These are phyloP conservation scores for Drosophila mayaguana DNA, from an alignment of 2,888 invertebrate species.

Conservation along the genomic window DNA sequence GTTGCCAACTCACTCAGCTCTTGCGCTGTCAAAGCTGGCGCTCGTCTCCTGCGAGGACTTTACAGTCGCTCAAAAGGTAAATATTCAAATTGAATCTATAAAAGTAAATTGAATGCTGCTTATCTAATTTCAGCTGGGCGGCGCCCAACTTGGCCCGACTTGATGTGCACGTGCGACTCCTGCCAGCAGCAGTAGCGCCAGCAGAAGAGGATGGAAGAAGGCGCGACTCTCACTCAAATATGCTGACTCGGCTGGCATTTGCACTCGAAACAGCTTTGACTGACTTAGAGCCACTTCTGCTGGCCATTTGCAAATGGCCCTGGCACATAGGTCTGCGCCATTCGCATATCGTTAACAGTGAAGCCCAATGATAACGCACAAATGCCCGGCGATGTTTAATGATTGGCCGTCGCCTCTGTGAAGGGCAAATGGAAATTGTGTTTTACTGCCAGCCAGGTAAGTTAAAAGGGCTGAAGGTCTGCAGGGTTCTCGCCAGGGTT, in stretches of 20 bases:
- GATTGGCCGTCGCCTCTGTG: conserved; percentile 54
- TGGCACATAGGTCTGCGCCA: neutral
- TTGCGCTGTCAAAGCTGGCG: conserved; percentile 65
- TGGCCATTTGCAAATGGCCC: conserved; percentile 51
- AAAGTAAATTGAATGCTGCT: conserved; percentile 80
- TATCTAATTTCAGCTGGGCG: conserved; percentile 71
- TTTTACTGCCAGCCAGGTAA: neutral
- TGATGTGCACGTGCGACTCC: conserved; percentile 56
- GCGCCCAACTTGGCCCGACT: conserved; percentile 42
- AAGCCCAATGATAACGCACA: conserved; percentile 36
- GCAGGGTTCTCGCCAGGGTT: no score
- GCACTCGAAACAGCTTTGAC: conserved; percentile 75
- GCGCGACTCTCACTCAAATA: conserved; percentile 50
- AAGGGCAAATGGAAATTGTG: conserved; percentile 63
- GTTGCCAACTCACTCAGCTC: conserved; percentile 41
- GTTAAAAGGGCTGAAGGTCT: neutral
- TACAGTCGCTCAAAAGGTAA: conserved; percentile 67
- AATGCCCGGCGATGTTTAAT: conserved; percentile 47
- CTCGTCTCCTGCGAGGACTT: conserved; percentile 57
- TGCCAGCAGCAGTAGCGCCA: neutral
- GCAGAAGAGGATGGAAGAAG: neutral
- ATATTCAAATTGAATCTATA: conserved; percentile 81
- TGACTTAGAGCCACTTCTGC: conserved; percentile 50
- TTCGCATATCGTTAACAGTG: conserved; percentile 11
- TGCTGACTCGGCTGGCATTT: conserved; percentile 73